phyloP scores from a whole-genome alignment of 2,888 invertebrate species.

The Thymelicus acteon region DNA sequence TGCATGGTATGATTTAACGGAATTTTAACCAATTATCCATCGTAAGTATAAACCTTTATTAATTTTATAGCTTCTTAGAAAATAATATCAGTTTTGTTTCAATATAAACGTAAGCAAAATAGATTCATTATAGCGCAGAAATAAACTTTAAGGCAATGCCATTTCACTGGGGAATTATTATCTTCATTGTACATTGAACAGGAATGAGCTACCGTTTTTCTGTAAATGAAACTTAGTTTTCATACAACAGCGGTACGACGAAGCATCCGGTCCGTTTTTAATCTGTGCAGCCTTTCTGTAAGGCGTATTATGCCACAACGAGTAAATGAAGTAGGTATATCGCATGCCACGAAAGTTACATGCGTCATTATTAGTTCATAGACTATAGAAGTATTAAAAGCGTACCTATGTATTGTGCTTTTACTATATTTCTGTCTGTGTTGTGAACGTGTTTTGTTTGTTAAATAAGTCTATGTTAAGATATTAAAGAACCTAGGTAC shows the following conservation, averaged over 20 bases:
- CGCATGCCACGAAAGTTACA: not conserved
- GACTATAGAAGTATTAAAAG: not conserved
- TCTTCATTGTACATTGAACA: constrained; percentile 7
- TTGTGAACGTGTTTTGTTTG: not conserved
- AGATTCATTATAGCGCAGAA: too few species aligned
- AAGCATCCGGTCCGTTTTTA: constrained; percentile 9
- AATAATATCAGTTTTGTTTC: too few species aligned
- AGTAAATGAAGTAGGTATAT: not conserved
- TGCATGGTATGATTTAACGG: constrained; percentile 29
- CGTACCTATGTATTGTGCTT: not conserved
- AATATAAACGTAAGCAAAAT: too few species aligned
- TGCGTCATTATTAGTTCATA: constrained; percentile 8
- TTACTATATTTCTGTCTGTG: not conserved
- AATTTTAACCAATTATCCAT: constrained; percentile 14
- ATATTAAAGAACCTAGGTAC: too few species aligned
- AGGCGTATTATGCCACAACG: constrained; percentile 6
- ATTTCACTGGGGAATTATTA: constrained; percentile 6
- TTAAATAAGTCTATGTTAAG: not conserved
- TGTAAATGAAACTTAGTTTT: constrained; percentile 13
- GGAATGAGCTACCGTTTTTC: constrained; percentile 8
- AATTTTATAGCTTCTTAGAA: too few species aligned
- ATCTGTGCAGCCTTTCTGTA: constrained; percentile 1
- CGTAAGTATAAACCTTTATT: constrained; percentile 20
- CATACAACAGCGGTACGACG: not conserved
- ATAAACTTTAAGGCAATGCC: not conserved